Evolutionary conservation across 2,888 invertebrate species (phyloP).

Genomic region (Drosophila testacea): DNA sequence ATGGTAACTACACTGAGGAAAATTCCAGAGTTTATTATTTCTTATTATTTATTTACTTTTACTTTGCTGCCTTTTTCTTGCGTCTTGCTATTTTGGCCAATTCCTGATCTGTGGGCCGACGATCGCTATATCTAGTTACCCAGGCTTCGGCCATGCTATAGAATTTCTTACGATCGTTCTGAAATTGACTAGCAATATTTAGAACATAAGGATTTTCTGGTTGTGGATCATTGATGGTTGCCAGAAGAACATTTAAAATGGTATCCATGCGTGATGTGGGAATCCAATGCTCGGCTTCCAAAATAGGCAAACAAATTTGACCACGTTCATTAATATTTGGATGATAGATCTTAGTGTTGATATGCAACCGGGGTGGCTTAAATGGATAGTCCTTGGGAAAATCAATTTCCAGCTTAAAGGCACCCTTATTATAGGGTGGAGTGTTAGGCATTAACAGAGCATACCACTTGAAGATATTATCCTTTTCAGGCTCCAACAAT

Average conservation of each 20-base stretch:
- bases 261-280: slow-evolving; percentile 99
- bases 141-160: slow-evolving; percentile 99
- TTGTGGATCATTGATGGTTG: slow-evolving; percentile 98
- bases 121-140: slow-evolving; percentile 98
- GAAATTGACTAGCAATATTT: slow-evolving; percentile 97
- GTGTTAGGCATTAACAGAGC: slow-evolving; percentile 98
- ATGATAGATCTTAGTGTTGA: slow-evolving; percentile 99
- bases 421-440: slow-evolving; percentile 98
- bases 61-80: slow-evolving; percentile 27
- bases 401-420: slow-evolving; percentile 98
- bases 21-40: background rate
- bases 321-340: slow-evolving; percentile 99
- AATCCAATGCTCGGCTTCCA: slow-evolving; percentile 99
- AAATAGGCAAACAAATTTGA: slow-evolving; percentile 98
- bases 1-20: slow-evolving; percentile 6
- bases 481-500: slow-evolving; percentile 96
- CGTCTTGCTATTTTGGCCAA: slow-evolving; percentile 38
- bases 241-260: slow-evolving; percentile 98
- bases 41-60: no score
- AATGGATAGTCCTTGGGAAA: slow-evolving; percentile 99
- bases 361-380: slow-evolving; percentile 98
- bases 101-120: slow-evolving; percentile 91
- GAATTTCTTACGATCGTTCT: slow-evolving; percentile 98
- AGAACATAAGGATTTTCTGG: slow-evolving; percentile 98
- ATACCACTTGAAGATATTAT: slow-evolving; percentile 97